Evolutionary conservation across 2,797 vertebrate species (phyloP).

Genomic region (Fistularia tabacaria): DNA sequence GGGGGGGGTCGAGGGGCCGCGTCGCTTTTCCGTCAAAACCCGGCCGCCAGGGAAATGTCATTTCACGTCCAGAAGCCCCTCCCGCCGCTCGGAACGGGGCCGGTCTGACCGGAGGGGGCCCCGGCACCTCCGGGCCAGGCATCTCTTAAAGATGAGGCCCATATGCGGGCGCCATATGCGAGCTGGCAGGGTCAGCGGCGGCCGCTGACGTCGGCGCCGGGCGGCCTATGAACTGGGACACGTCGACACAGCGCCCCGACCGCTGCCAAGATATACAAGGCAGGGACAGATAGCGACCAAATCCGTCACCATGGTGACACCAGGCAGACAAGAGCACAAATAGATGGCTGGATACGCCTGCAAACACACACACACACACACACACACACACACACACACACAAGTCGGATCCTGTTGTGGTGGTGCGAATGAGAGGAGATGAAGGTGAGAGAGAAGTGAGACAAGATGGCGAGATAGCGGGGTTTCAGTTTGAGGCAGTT

Average conservation of each 20-base stretch:
- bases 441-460: constrained; percentile 44
- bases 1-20: too few species aligned
- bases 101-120: constrained; percentile 29
- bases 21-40: not conserved
- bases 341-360: constrained; percentile 23
- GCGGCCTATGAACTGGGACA: constrained; percentile 63
- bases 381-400: constrained; percentile 7
- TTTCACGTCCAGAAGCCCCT: constrained; percentile 24
- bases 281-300: constrained; percentile 57
- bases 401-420: constrained; percentile 44
- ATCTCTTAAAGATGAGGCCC: constrained; percentile 70
- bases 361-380: constrained; percentile 5
- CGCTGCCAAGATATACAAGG: constrained; percentile 58
- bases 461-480: constrained; percentile 52
- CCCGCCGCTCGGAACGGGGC: constrained; percentile 33
- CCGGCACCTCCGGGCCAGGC: constrained; percentile 42
- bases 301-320: constrained; percentile 70
- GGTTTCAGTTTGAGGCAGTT: constrained; percentile 51
- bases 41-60: constrained; percentile 37
- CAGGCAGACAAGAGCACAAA: constrained; percentile 45
- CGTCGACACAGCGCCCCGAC: constrained; percentile 45
- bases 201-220: constrained; percentile 41
- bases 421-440: constrained; percentile 46
- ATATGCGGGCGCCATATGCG: constrained; percentile 70
- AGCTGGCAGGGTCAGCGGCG: constrained; percentile 54